Evolutionary conservation across 1,140 invertebrate species (phyloP), one percentile per base, ranked within the genome.

Genomic region (Cyclina sinensis): DNA sequence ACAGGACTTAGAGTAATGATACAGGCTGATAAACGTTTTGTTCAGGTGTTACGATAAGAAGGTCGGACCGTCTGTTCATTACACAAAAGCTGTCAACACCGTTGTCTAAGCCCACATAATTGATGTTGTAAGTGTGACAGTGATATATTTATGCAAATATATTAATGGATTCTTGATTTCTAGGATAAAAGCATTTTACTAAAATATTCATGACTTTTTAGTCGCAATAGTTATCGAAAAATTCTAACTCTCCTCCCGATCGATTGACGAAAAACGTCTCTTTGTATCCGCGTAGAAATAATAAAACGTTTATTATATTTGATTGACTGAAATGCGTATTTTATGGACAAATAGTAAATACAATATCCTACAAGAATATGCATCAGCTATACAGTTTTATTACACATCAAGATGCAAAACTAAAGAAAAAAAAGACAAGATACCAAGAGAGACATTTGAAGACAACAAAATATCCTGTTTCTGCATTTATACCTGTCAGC

Each of bases 61-160:
- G 96, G 99, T 99, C 96, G 97, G 99, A 94, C 99, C 99, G 86
- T 99, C 99, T 94, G 97, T 97, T 94, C 99, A 99, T 96, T 98
- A 98, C 97, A 98, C 98, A 94, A 98, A 99, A 95, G 97, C 99
- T 93, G 97, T 99, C 94, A 97, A 98, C 96, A 97, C 99, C 94
- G 97, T 99, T 95, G 99, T 98, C 94, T 97, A 99, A 95, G 99
- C 99, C 97, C 99, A 99, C 97, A 99, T 99, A 96, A 99, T 99
- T 96, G 99, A 99, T 97, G 99, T 99, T 97, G 99, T n/a, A n/a
- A n/a, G n/a, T 99, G 97, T 18, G 27, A 35, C 46, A 43, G 18
- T 84, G 0, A n/a, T n/a, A n/a, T n/a, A 37, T 35, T 37, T 78
- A 78, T 78, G 74, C 46, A 78, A 35, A 78, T 78, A 51, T 78